Conservation (phyloP, 2,113 vertebrate species). For the Ascaphus truei region DNA sequence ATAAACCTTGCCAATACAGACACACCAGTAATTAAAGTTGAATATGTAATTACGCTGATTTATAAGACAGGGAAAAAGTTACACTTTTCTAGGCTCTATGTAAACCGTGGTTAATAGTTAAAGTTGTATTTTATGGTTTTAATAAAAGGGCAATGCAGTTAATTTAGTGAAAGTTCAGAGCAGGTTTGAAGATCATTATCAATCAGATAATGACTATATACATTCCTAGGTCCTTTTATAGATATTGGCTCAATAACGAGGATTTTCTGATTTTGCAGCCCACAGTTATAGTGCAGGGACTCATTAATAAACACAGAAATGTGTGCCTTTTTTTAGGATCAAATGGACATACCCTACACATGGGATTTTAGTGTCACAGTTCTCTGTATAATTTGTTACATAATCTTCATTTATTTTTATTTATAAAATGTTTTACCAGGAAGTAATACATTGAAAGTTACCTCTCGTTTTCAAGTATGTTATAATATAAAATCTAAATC, state of each 20-base stretch:
- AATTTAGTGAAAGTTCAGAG: conserved; percentile 63
- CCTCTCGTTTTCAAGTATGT: too few relatives aligned
- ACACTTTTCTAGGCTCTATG: conserved; percentile 75
- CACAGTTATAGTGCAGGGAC: conserved; percentile 19
- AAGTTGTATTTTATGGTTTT: conserved; percentile 73
- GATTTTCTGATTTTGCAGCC: conserved; percentile 31
- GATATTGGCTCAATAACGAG: conserved; percentile 30
- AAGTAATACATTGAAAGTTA: too few relatives aligned
- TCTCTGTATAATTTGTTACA: background rate
- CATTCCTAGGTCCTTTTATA: conserved; percentile 26
- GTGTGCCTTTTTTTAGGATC: conserved; percentile 12
- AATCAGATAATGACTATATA: conserved; percentile 34
- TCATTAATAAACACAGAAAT: conserved; percentile 27
- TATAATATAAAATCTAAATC: too few relatives aligned
- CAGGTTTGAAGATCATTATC: conserved; percentile 59
- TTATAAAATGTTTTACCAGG: too few relatives aligned
- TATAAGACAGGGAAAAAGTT: conserved; percentile 82
- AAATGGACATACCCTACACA: background rate
- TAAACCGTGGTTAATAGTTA: conserved; percentile 77
- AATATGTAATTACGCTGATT: conserved; percentile 88
- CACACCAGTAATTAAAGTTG: conserved; percentile 87
- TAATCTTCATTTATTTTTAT: too few relatives aligned
- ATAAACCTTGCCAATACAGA: conserved; percentile 90
- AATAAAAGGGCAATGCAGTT: conserved; percentile 66
- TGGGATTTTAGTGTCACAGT: background rate